Evolutionary conservation across 2,113 vertebrate genomes (phyloP).

Genomic region (Speoplatyrhinus poulsoni): DNA sequence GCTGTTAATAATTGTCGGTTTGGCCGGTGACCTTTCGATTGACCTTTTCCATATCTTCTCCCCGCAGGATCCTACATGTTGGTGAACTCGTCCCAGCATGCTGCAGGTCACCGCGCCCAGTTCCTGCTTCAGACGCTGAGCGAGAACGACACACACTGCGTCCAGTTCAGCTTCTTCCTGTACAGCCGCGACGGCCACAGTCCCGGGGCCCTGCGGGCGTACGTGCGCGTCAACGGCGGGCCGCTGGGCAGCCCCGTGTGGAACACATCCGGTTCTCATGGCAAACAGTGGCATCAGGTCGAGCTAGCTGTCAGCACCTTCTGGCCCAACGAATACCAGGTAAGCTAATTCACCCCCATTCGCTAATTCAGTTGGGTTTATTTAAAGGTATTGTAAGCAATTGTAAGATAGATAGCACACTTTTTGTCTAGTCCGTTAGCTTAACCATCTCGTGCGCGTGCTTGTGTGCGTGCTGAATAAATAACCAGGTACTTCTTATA

Average conservation of each 20-base stretch:
- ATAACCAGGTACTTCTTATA: no score
- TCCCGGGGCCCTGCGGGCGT: slow-evolving; percentile 86
- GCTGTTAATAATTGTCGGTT: not conserved
- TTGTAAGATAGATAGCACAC: no score
- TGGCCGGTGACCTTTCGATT: slow-evolving; percentile 5
- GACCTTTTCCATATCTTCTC: slow-evolving; percentile 22
- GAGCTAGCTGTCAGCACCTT: slow-evolving; percentile 97
- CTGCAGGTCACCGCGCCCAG: slow-evolving; percentile 86
- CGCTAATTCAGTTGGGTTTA: no score
- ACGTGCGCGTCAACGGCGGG: slow-evolving; percentile 88
- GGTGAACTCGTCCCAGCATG: slow-evolving; percentile 94
- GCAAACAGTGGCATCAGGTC: slow-evolving; percentile 92
- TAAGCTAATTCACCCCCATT: slow-evolving; percentile 35
- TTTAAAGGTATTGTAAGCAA: no score
- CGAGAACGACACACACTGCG: slow-evolving; percentile 96
- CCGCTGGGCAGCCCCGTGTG: slow-evolving; percentile 88
- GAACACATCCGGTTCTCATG: slow-evolving; percentile 87
- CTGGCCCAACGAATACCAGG: slow-evolving; percentile 98
- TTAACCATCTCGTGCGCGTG: no score
- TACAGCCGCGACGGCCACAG: slow-evolving; percentile 92
- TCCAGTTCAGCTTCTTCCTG: slow-evolving; percentile 98
- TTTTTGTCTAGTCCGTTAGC: no score
- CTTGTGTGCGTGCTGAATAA: no score
- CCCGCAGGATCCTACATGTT: slow-evolving; percentile 90
- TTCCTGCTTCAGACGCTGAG: slow-evolving; percentile 90